Conservation (phyloP, 2,888 invertebrate species). For the Patella depressa region DNA sequence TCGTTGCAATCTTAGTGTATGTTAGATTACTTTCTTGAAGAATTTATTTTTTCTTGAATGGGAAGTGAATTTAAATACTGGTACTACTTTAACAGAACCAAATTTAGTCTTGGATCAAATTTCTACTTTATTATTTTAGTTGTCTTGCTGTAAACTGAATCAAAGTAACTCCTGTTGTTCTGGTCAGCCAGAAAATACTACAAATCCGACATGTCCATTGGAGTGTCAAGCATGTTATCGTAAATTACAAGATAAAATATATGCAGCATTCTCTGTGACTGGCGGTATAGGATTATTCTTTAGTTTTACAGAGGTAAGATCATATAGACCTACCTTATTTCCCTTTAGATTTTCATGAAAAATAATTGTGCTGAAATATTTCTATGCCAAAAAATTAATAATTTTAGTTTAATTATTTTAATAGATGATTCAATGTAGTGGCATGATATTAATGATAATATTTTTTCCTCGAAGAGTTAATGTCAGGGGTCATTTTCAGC, state of each 20-base stretch:
- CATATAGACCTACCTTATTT: background rate
- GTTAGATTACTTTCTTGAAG: too few relatives aligned
- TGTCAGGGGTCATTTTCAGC: too few relatives aligned
- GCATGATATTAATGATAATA: too few relatives aligned
- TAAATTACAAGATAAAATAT: constrained; percentile 82
- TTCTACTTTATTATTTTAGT: background rate
- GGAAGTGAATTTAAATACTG: too few relatives aligned
- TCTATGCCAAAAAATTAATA: too few relatives aligned
- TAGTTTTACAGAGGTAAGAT: constrained; percentile 93
- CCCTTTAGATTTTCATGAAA: background rate
- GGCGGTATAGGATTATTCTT: constrained; percentile 96
- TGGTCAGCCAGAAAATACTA: constrained; percentile 23
- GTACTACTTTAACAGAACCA: too few relatives aligned
- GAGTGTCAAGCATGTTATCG: constrained; percentile 82
- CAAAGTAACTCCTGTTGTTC: constrained; percentile 72
- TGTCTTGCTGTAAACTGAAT: constrained; percentile 37
- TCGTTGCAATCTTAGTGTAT: too few relatives aligned
- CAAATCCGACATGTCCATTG: constrained; percentile 38
- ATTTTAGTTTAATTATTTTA: too few relatives aligned
- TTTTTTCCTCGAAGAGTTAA: too few relatives aligned
- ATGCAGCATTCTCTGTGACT: constrained; percentile 88
- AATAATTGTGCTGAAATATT: too few relatives aligned
- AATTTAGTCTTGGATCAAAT: background rate
- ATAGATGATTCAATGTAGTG: too few relatives aligned
- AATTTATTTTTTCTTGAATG: too few relatives aligned